Evolutionary conservation across 2,888 invertebrate species (phyloP).

Genomic region (Drepana falcataria): DNA sequence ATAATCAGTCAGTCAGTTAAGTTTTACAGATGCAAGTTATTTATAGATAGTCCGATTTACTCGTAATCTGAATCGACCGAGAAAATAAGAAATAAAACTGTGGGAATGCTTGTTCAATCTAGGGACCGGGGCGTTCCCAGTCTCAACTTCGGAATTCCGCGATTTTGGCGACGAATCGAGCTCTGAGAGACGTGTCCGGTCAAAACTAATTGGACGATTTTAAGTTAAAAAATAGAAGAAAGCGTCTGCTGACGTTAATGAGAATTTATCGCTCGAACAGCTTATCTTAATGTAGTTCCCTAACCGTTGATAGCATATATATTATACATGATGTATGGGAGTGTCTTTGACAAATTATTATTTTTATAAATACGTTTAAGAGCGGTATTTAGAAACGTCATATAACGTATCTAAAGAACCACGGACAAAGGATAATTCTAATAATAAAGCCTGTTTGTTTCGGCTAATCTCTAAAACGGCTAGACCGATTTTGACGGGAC

Average conservation of each 20-base stretch:
- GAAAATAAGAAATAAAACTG: background rate
- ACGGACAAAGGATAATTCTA: too few relatives aligned
- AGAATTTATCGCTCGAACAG: conserved; percentile 27
- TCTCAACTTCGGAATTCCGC: background rate
- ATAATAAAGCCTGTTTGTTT: too few relatives aligned
- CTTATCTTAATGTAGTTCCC: background rate
- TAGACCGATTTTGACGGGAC: too few relatives aligned
- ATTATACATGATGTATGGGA: too few relatives aligned
- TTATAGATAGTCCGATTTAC: background rate
- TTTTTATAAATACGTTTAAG: too few relatives aligned
- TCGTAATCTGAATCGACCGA: background rate
- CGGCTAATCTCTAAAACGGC: too few relatives aligned
- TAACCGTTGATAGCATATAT: background rate
- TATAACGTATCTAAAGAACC: too few relatives aligned
- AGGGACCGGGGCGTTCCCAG: conserved; percentile 7
- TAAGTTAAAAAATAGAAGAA: conserved; percentile 38
- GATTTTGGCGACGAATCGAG: conserved; percentile 39
- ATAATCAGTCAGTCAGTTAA: background rate
- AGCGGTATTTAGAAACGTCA: too few relatives aligned
- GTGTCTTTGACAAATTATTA: too few relatives aligned
- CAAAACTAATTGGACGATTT: conserved; percentile 49
- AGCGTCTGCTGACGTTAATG: conserved; percentile 30
- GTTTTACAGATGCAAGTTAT: background rate
- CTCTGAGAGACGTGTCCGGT: conserved; percentile 22
- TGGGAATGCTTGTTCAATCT: conserved; percentile 6